Conservation (phyloP, 2,888 invertebrate species). For the Hemistola chrysoprasaria region DNA sequence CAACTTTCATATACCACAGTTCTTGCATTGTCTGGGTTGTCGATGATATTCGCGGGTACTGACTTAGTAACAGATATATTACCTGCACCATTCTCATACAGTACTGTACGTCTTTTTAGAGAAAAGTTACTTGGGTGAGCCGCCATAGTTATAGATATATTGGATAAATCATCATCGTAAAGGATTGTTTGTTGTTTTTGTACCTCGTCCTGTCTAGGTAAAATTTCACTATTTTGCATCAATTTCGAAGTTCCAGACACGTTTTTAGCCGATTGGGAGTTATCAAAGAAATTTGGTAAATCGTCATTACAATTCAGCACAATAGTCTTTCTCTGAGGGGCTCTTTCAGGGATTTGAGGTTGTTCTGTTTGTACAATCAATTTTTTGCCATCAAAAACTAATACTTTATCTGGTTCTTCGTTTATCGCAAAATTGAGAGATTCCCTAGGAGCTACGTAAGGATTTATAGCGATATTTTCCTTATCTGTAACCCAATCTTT, state of each 20-base stretch:
- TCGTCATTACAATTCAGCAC: slow-evolving; percentile 58
- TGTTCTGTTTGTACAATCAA: slow-evolving; percentile 51
- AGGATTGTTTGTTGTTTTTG: slow-evolving; percentile 27
- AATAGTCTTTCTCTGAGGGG: slow-evolving; percentile 54
- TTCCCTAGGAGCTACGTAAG: slow-evolving; percentile 53
- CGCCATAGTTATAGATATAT: slow-evolving; percentile 38
- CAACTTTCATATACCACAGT: slow-evolving; percentile 30
- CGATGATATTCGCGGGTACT: slow-evolving; percentile 28
- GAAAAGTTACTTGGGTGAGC: slow-evolving; percentile 13
- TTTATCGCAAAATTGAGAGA: slow-evolving; percentile 55
- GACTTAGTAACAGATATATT: slow-evolving; percentile 38
- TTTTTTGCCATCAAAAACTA: slow-evolving; percentile 68
- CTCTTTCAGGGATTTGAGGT: slow-evolving; percentile 22
- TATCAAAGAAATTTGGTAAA: slow-evolving; percentile 54
- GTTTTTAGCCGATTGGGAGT: slow-evolving; percentile 24
- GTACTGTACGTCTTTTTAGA: slow-evolving; percentile 25
- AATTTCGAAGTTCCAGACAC: slow-evolving; percentile 13
- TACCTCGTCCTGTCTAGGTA: slow-evolving; percentile 3
- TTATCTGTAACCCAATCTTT: slow-evolving; percentile 61
- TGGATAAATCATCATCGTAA: slow-evolving; percentile 34
- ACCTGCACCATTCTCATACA: slow-evolving; percentile 26
- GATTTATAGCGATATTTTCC: slow-evolving; percentile 66
- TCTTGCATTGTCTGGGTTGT: slow-evolving; percentile 23
- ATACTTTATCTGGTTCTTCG: slow-evolving; percentile 52
- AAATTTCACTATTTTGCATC: slow-evolving; percentile 12